Percentiles rank a stretch among this genome's conserved stretches.
These are phyloP conservation scores for Hyppa rectilinea DNA, from an alignment of 2,888 invertebrate species.

Conservation along the genomic window DNA sequence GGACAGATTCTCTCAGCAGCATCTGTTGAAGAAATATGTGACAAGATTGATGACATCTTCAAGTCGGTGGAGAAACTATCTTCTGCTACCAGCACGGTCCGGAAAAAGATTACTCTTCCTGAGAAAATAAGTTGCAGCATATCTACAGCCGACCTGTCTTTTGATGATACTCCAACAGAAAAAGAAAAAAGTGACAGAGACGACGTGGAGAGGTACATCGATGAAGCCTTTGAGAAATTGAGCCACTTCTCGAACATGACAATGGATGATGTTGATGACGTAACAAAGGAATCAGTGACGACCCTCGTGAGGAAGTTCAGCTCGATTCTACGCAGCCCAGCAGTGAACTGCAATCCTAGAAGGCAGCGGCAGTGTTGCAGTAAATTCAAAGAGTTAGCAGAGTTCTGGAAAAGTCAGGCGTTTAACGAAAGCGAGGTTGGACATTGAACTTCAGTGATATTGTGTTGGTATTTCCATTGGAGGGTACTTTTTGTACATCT, in stretches of 20 bases:
- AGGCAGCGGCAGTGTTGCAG: slow-evolving; percentile 78
- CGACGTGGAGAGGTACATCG: slow-evolving; percentile 82
- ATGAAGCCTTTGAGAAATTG: slow-evolving; percentile 83
- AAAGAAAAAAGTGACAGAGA: slow-evolving; percentile 72
- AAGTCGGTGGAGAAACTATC: slow-evolving; percentile 84
- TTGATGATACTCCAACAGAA: slow-evolving; percentile 79
- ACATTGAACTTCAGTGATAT: slow-evolving; percentile 33
- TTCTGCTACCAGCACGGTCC: slow-evolving; percentile 77
- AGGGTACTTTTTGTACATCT: slow-evolving; percentile 37
- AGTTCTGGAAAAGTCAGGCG: slow-evolving; percentile 81
- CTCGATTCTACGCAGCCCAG: slow-evolving; percentile 76
- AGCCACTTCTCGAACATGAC: slow-evolving; percentile 73
- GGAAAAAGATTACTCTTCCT: slow-evolving; percentile 71
- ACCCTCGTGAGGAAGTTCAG: slow-evolving; percentile 83
- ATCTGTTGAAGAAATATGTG: slow-evolving; percentile 84
- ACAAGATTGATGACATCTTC: slow-evolving; percentile 84
- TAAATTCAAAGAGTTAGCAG: slow-evolving; percentile 82
- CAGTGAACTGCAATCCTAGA: slow-evolving; percentile 75
- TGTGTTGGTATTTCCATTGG: neutral
- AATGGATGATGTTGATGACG: slow-evolving; percentile 64
- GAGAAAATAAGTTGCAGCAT: slow-evolving; percentile 83
- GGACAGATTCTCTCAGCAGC: slow-evolving; percentile 82
- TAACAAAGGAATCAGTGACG: slow-evolving; percentile 80
- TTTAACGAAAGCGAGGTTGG: slow-evolving; percentile 58
- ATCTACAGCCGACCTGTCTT: slow-evolving; percentile 79